phyloP scores from a whole-genome alignment of 35 echinoderm and acorn worm species.

The Apostichopus parvimensis region DNA sequence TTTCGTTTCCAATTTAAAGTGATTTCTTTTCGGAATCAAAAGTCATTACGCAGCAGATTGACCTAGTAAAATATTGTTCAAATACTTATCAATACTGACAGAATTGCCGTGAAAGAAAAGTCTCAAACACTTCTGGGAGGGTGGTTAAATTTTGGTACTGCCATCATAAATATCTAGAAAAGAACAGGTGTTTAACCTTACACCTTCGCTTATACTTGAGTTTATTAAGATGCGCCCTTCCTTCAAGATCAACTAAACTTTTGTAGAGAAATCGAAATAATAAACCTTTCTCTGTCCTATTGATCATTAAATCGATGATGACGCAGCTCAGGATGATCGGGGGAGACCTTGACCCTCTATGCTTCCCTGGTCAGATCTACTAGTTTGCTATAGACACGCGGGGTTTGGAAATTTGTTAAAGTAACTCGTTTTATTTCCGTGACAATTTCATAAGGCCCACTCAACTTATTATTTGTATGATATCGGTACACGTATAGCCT shows the following conservation, averaged over 20 bases:
- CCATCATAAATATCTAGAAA: background rate
- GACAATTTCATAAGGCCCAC: too few species aligned
- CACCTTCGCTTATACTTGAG: background rate
- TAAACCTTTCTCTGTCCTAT: background rate
- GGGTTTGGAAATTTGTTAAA: too few species aligned
- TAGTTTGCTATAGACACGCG: too few species aligned
- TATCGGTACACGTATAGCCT: too few species aligned
- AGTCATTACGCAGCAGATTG: background rate
- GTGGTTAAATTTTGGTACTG: background rate
- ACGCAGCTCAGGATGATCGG: background rate
- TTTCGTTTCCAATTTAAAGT: background rate
- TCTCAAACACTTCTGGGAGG: background rate
- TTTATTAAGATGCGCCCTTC: background rate
- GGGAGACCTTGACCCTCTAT: background rate
- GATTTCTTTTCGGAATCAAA: background rate
- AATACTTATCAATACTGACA: slow-evolving; percentile 1
- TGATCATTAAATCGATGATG: background rate
- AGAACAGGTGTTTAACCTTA: background rate
- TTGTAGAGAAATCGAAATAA: background rate
- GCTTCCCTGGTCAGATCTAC: too few species aligned
- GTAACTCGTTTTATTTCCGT: too few species aligned
- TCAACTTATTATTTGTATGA: too few species aligned
- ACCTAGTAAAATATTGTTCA: background rate
- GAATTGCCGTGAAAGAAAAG: background rate
- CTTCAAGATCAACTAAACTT: background rate